Base-by-base conservation (phyloP, 1,140 invertebrate species). In the Drosophila ananassae region DNA sequence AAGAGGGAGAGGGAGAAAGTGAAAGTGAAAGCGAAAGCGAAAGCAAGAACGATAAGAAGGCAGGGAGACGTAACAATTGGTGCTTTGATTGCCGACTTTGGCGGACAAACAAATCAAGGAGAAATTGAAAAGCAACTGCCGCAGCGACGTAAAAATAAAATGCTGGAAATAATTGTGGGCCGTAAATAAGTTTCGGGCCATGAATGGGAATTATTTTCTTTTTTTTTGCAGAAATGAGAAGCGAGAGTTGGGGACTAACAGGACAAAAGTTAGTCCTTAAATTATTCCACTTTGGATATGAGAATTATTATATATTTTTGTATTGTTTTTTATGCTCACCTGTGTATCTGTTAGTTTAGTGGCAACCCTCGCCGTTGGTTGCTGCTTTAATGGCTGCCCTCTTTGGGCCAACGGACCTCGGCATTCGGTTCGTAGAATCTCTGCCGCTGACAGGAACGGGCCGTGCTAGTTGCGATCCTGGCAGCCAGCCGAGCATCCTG, bases 151-250 rank as follows among this genome's bases (percentile, higher is more conserved):
- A 73, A 85, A 80, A 80, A 61, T 74, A 80, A 84, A 84, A 77
- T 84, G 67, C 81, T 84, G 81, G 63, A 84, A 84, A 77, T 85
- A 84, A 84, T 85, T 84, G 81, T 77, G 81, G 4, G 6, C 50
- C 79, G 56, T 77, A 73, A 85, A 80, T 67, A 85, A 62, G 61
- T 67, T 75, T 3, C 6, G 3, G 25, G n/a, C 24, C 5, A 13
- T 10, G 24, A 2, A 34, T 34, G 10, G 17, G 41, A 21, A 10
- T 32, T 32, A 1, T 17, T 17, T 3, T 17, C 2, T 10, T 17
- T 17, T 17, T 17, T 3, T 17, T 2, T 21, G 24, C 17, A 17
- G 17, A 17, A 7, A 41, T 17, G 39, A 7, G 39, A 41, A 41
- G 3, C 10, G 39, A 37, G 13, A 44, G 2, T 44, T 13, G 41